Evolutionary conservation across 2,888 invertebrate species (phyloP), one percentile per base, ranked within the genome.

Genomic region (Dicyrtoma fusca): DNA sequence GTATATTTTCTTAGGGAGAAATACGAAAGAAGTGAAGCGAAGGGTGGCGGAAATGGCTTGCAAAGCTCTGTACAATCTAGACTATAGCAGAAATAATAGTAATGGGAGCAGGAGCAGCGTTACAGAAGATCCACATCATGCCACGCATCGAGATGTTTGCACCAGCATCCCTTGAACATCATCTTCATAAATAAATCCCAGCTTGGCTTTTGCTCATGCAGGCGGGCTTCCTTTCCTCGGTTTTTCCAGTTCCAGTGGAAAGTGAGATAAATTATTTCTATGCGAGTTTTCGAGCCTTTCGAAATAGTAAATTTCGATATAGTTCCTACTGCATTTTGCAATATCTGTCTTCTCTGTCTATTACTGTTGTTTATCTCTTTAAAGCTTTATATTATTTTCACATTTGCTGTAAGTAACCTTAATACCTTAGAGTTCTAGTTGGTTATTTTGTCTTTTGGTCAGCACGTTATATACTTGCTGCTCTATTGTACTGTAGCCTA

Each of bases 21-120:
- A 49, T 47, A 49, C 17, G 17, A 65, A 65, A 17, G 65, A 65
- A 49, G 51, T 25, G 11, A 65, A 65, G n/a, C n/a, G 17, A 47
- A 5, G 65, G 25, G 25, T 65, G 1, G 65, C 65, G 17, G 25
- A 17, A 17, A 25, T 65, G 11, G 65, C 65, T n/a, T 47, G 42
- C 11, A 25, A 3, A 13, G 10, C 19, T 10, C 14, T 65, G 8
- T 49, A 65, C 65, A 45, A 65, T 44, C 13, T 59, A 13, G 25
- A n/a, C 13, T 59, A 21, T 13, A 11, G 6, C 10, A 25, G 2
- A 2, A 23, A 23, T 14, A 23, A 2, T 23, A 34, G 4, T 34
- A 8, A 34, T 8, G 8, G 34, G 34, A 34, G 34, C 34, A 34
- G 34, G 34, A 34, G 34, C 34, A 8, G 34, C 34, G 34, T 34